phyloP scores from a whole-genome alignment of 2,113 vertebrate genomes.

The Raja brachyura region DNA sequence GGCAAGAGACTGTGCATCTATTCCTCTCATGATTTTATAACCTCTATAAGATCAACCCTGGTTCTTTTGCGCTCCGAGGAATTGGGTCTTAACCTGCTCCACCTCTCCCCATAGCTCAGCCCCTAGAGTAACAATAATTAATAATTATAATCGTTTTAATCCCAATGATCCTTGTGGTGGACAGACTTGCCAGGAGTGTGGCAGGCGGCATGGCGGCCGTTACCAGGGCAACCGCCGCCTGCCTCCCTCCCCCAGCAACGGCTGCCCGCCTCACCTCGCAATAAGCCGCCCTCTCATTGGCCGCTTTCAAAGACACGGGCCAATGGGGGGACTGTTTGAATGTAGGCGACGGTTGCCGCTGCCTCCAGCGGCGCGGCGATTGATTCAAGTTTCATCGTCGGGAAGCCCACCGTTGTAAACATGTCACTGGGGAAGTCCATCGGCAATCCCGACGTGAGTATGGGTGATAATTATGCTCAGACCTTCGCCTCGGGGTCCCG shows the following conservation, averaged over 20 bases:
- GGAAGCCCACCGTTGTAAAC: background rate
- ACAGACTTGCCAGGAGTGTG: background rate
- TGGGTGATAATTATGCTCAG: constrained; percentile 14
- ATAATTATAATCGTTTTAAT: too few species aligned
- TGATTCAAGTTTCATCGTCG: background rate
- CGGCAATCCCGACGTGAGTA: constrained; percentile 52
- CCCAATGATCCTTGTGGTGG: background rate
- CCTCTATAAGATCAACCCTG: too few species aligned
- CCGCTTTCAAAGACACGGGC: constrained; percentile 35
- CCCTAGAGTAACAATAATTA: too few species aligned
- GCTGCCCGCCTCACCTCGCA: background rate
- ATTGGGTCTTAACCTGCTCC: too few species aligned
- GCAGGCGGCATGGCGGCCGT: background rate
- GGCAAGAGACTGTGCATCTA: too few species aligned
- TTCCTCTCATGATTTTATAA: too few species aligned
- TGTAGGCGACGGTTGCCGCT: background rate
- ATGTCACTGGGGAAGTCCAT: constrained; percentile 53
- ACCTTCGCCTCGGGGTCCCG: constrained; percentile 43
- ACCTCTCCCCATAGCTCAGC: too few species aligned
- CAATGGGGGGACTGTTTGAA: constrained; percentile 42
- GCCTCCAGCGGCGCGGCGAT: background rate
- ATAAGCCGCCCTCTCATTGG: constrained; percentile 44
- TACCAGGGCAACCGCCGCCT: background rate
- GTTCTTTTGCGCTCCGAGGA: too few species aligned
- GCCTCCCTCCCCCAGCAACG: background rate